phyloP scores from a whole-genome alignment of 2,888 invertebrate species.

The Leuctra nigra region DNA sequence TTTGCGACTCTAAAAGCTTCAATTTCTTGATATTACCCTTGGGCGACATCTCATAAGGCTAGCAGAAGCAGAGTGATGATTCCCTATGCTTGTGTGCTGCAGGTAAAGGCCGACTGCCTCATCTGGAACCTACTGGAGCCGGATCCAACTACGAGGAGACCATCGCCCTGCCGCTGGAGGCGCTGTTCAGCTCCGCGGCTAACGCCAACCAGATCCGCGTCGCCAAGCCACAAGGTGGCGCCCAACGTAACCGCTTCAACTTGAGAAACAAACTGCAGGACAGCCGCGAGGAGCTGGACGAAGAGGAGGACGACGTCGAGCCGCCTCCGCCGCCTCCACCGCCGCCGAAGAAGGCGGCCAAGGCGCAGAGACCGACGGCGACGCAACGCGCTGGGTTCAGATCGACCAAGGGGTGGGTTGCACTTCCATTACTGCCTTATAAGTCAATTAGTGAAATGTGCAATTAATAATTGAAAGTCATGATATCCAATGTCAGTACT shows the following conservation, averaged over 20 bases:
- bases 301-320: conserved; percentile 26
- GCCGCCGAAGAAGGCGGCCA: neutral
- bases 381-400: conserved; percentile 13
- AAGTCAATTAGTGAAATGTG: no score
- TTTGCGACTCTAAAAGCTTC: no score
- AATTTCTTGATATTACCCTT: no score
- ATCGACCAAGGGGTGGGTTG: conserved; percentile 11
- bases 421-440: conserved; percentile 30
- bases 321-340: no score
- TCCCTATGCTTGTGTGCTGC: no score
- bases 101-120: conserved; percentile 33
- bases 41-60: no score
- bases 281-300: conserved; percentile 35
- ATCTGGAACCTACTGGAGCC: conserved; percentile 58
- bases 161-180: conserved; percentile 46
- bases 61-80: no score
- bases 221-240: conserved; percentile 1
- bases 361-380: conserved; percentile 1
- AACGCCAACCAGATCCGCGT: conserved; percentile 38
- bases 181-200: conserved; percentile 43
- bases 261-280: conserved; percentile 15
- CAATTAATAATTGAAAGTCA: no score
- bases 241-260: conserved; percentile 15
- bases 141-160: conserved; percentile 52
- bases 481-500: no score